Conservation (phyloP, 37 sponge, comb jelly and placozoan species). For the Haliclona indistincta region DNA sequence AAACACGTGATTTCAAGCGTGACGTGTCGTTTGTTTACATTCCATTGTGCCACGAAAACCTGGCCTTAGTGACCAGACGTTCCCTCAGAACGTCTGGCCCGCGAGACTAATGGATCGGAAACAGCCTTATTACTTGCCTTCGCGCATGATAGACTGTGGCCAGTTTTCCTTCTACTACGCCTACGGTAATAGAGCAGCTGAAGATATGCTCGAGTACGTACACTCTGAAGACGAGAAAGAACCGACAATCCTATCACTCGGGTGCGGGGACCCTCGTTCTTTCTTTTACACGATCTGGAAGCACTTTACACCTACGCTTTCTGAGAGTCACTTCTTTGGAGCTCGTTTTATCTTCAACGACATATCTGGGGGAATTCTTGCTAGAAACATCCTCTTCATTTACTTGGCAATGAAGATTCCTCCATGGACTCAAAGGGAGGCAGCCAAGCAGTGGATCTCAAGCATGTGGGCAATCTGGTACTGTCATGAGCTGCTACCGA, state of each 20-base stretch:
- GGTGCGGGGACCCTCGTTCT: conserved; percentile 52
- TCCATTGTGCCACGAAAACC: no score
- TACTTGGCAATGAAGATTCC: conserved; percentile 18
- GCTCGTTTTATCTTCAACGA: conserved; percentile 44
- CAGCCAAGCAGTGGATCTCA: conserved; percentile 19
- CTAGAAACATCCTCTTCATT: conserved; percentile 43
- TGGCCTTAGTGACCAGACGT: no score
- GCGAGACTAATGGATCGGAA: no score
- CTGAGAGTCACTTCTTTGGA: conserved; percentile 11
- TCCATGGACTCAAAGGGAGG: background rate
- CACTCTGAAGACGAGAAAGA: background rate
- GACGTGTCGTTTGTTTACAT: no score
- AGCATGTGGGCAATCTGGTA: conserved; percentile 61
- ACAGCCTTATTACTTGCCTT: background rate
- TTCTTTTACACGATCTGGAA: conserved; percentile 55
- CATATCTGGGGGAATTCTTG: conserved; percentile 26
- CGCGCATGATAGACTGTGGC: conserved; percentile 6
- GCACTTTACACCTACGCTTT: conserved; percentile 8
- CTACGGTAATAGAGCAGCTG: conserved; percentile 36
- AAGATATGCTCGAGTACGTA: conserved; percentile 35
- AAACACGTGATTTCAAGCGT: no score
- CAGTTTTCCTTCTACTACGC: conserved; percentile 17
- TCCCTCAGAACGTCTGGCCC: no score
- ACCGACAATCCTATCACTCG: conserved; percentile 32
- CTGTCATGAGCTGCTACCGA: conserved; percentile 37